A percentile compares a stretch with the other conserved stretches of the same genome.
Evolutionary conservation across 2,113 vertebrate species (phyloP).

Genomic region (Cyanoderma ruficeps): DNA sequence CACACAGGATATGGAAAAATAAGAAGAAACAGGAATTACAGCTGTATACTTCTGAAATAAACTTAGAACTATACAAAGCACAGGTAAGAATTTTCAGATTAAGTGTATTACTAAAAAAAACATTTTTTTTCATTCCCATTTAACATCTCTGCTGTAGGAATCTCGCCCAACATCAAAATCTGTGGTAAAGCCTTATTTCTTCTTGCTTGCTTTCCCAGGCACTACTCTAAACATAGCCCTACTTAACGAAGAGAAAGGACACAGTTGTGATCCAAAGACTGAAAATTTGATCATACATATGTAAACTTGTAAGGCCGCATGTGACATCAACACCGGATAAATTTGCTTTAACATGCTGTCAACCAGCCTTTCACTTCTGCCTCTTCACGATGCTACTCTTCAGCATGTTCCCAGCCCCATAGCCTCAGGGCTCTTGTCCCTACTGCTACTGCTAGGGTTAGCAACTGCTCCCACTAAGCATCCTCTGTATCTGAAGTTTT

Average conservation of each 20-base stretch:
- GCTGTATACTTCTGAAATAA: background rate
- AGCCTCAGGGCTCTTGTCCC: slow-evolving; percentile 23
- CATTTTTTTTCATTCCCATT: background rate
- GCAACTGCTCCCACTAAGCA: slow-evolving; percentile 29
- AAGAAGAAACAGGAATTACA: background rate
- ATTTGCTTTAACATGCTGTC: slow-evolving; percentile 53
- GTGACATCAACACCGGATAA: background rate
- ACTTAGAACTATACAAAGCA: background rate
- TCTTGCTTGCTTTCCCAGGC: background rate
- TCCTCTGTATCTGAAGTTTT: background rate
- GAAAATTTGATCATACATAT: slow-evolving; percentile 38
- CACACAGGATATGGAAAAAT: background rate
- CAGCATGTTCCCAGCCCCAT: slow-evolving; percentile 4
- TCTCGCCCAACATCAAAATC: background rate
- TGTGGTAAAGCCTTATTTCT: background rate
- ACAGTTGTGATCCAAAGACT: background rate
- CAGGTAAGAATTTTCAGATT: background rate
- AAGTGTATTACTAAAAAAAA: background rate
- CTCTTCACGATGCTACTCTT: slow-evolving; percentile 11
- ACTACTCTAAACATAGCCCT: background rate
- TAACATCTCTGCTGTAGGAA: background rate
- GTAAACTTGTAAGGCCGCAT: background rate
- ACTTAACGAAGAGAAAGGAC: background rate
- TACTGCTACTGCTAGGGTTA: slow-evolving; percentile 7
- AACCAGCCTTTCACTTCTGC: slow-evolving; percentile 44